phyloP scores from a whole-genome alignment of 2,888 invertebrate genomes.

The Cheilosia impressa region DNA sequence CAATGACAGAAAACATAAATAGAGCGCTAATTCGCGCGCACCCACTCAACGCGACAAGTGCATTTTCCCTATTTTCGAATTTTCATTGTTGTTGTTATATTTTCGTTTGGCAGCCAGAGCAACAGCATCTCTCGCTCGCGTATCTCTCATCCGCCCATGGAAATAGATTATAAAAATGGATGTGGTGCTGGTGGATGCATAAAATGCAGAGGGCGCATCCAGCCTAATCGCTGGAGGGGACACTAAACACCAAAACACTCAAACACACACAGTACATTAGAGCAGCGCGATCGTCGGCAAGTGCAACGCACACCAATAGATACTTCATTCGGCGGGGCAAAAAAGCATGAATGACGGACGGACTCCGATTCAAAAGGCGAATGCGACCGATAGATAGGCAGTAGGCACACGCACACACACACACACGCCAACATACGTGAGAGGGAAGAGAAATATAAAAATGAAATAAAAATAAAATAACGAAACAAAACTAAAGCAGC shows the following conservation, averaged over 20 bases:
- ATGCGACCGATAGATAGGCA: slow-evolving; percentile 30
- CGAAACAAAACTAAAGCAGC: slow-evolving; percentile 83
- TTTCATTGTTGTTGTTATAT: slow-evolving; percentile 48
- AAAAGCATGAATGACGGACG: slow-evolving; percentile 66
- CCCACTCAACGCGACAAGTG: slow-evolving; percentile 71
- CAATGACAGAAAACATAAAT: slow-evolving; percentile 44
- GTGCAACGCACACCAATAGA: slow-evolving; percentile 22
- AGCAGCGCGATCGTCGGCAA: not conserved
- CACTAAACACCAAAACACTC: slow-evolving; percentile 34
- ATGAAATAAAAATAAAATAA: slow-evolving; percentile 76
- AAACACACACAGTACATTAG: not conserved
- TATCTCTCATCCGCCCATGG: slow-evolving; percentile 65
- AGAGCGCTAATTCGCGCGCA: slow-evolving; percentile 60
- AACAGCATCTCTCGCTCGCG: slow-evolving; percentile 8
- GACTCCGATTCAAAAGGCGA: slow-evolving; percentile 48
- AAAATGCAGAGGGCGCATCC: slow-evolving; percentile 68
- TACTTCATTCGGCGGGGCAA: slow-evolving; percentile 45
- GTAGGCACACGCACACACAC: slow-evolving; percentile 6
- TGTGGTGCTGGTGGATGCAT: slow-evolving; percentile 26
- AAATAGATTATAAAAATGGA: slow-evolving; percentile 62
- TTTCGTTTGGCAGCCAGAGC: slow-evolving; percentile 4
- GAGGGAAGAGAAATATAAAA: slow-evolving; percentile 63
- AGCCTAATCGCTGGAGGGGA: slow-evolving; percentile 66
- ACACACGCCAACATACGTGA: slow-evolving; percentile 11
- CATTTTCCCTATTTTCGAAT: slow-evolving; percentile 71